Evolutionary conservation across 2,888 invertebrate genomes (phyloP), one percentile per base, ranked within the genome.

Genomic region (Drosophila parthenogenetica): DNA sequence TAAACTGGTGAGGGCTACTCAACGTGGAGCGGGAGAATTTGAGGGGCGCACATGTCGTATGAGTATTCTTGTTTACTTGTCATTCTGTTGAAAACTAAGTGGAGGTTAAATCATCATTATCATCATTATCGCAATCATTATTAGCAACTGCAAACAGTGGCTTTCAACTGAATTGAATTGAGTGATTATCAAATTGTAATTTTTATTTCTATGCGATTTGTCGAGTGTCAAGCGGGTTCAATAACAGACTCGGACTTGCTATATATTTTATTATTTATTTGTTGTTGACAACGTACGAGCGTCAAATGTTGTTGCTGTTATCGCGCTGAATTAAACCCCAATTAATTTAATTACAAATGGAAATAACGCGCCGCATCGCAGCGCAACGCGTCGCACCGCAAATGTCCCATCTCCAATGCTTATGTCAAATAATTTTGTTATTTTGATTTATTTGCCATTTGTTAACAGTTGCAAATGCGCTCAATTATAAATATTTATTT

Each of bases 341-440:
- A 91, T 91, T 91, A 91, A 91, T 90, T 91, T 89, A 90, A 90
- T 89, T 89, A 90, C 91, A 90, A 91, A 91, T 91, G 85, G 79
- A 87, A 89, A 88, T 77, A 84, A 84, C 88, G 89, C 87, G 84
- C 73, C 73, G 77, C 69, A 69, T 39, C 77, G 67, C 49, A 50
- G 1, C 77, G 67, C 49, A 50, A 0, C 74, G 77, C 70, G 69
- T 40, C 75, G 63, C 49, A 63, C 63, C 22, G 45, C 32, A 22
- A 22, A 5, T 22, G 22, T 22, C 5, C 5, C 22, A 5, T 35
- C 35, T 11, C 14, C 43, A 35, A 14, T 14, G 60, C 45, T 43
- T 40, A 48, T 62, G 64, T 73, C 69, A 51, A 69, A 71, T 45
- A 73, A 58, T 51, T 71, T 72, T 69, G 46, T 71, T 51, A 54